Percentiles rank a stretch among this genome's conserved stretches.
These are phyloP conservation scores for Rhimphoctona megacephalus DNA, from an alignment of 2,888 invertebrate genomes.

Conservation along the genomic window DNA sequence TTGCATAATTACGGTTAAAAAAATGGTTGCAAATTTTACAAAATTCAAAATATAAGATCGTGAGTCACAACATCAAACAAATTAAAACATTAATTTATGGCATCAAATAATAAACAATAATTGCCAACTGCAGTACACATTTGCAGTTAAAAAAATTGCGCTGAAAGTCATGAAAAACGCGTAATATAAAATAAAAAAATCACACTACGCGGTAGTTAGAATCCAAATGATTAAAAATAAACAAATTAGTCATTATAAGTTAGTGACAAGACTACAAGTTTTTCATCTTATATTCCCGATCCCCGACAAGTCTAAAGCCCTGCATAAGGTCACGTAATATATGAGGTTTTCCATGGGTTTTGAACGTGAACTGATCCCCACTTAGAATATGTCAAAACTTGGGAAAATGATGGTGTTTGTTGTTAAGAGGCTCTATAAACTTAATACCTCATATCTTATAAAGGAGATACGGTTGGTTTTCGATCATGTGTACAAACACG, in stretches of 20 bases:
- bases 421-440: neutral
- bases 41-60: neutral
- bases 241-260: neutral
- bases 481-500: neutral
- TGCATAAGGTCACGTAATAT: neutral
- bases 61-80: too few relatives aligned
- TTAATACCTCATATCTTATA: neutral
- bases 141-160: neutral
- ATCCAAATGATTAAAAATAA: neutral
- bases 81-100: neutral
- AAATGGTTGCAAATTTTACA: neutral
- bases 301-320: neutral
- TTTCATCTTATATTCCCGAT: neutral
- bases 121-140: neutral
- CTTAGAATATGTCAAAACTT: slow-evolving; percentile 1
- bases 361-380: neutral
- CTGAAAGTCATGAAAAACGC: too few relatives aligned
- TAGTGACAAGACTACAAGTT: neutral
- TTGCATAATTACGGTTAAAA: neutral
- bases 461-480: neutral
- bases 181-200: too few relatives aligned
- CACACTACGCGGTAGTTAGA: neutral
- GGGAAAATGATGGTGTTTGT: neutral
- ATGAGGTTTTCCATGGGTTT: neutral
- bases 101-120: neutral